Percentiles rank a stretch among this genome's conserved stretches.
Evolutionary conservation across 2,113 vertebrate species (phyloP).

Genomic region (Poecilia latipinna): DNA sequence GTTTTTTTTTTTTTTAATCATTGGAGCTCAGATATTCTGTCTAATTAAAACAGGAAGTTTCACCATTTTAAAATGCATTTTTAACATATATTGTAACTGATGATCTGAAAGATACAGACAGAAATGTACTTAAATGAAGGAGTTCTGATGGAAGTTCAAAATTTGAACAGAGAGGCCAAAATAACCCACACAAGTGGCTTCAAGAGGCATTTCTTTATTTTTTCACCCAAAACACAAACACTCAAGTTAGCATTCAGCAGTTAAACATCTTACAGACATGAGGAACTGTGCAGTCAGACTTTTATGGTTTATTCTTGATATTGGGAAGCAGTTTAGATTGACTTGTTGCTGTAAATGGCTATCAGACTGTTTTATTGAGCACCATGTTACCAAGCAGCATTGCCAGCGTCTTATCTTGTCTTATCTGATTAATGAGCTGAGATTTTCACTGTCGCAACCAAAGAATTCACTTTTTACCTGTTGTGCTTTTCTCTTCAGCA

Average conservation of each 20-base stretch:
- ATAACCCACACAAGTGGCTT: constrained; percentile 14
- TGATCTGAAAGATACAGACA: not conserved
- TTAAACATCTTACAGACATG: constrained; percentile 35
- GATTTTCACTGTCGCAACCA: constrained; percentile 17
- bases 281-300: constrained; percentile 25
- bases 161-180: not conserved
- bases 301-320: constrained; percentile 30
- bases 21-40: not conserved
- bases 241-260: constrained; percentile 27
- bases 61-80: not conserved
- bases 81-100: not conserved
- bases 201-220: constrained; percentile 62
- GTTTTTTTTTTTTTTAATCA: not conserved
- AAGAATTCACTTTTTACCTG: constrained; percentile 53
- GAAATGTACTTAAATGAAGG: not conserved
- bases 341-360: constrained; percentile 52
- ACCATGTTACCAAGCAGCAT: constrained; percentile 60
- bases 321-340: constrained; percentile 63
- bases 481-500: constrained; percentile 52
- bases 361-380: constrained; percentile 49
- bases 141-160: not conserved
- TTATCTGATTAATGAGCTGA: constrained; percentile 41
- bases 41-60: not conserved
- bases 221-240: constrained; percentile 54
- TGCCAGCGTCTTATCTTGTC: constrained; percentile 22